Evolutionary conservation across 35 echinoderm and acorn worm species (phyloP).

Genomic region (Ophiothrix spiculata): DNA sequence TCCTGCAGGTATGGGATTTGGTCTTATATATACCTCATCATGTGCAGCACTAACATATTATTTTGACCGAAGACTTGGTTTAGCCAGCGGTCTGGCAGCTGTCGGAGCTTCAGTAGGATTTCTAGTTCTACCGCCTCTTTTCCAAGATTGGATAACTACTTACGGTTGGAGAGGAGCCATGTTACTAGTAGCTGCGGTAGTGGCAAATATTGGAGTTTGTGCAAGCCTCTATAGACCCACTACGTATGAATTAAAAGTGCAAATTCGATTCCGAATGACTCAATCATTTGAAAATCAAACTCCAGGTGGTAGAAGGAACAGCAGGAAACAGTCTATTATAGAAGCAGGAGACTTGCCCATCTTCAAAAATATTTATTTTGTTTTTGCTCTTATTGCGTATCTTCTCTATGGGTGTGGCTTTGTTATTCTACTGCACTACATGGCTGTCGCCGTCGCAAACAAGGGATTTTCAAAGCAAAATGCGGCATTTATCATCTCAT

Average conservation of each 20-base stretch:
- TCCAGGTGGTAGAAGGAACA: no score
- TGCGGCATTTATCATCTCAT: no score
- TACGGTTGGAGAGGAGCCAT: slow-evolving; percentile 28
- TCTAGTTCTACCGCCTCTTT: slow-evolving; percentile 6
- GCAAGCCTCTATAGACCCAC: slow-evolving; percentile 8
- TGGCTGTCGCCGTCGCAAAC: no score
- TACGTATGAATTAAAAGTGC: background rate
- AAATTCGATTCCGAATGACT: no score
- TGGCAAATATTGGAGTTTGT: background rate
- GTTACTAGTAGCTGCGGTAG: background rate
- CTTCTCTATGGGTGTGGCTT: no score
- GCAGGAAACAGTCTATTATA: no score
- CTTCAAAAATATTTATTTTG: no score
- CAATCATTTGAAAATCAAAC: no score
- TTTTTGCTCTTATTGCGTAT: no score
- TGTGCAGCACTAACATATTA: background rate
- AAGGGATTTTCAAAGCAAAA: no score
- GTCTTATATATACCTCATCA: background rate
- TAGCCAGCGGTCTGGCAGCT: slow-evolving; percentile 1
- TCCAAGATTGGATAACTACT: background rate
- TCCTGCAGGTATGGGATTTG: slow-evolving; percentile 15
- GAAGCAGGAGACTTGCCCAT: no score
- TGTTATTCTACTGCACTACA: no score
- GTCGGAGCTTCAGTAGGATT: background rate
- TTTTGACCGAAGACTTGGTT: slow-evolving; percentile 4